These are phyloP conservation scores for Zaprionus vittiger DNA, from an alignment of 1,140 invertebrate species.

Conservation along the genomic window DNA sequence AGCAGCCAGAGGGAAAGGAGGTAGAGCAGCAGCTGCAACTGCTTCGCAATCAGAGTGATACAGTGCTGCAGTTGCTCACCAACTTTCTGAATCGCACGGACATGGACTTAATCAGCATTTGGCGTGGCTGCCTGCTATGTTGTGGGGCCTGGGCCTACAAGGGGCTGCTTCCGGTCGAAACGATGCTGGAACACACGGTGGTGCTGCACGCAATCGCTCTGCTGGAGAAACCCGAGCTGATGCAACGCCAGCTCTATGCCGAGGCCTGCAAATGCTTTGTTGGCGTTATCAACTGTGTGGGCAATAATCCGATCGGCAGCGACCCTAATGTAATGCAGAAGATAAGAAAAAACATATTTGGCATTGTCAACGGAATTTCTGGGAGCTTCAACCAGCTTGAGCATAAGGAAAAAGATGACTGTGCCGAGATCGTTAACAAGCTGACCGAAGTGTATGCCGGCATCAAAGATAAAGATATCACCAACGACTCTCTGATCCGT, in stretches of 20 bases:
- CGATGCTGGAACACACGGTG: background rate
- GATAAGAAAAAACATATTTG: background rate
- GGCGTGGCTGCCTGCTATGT: background rate
- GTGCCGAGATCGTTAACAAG: background rate
- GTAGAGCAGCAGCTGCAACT: background rate
- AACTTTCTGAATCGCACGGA: background rate
- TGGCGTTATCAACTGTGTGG: background rate
- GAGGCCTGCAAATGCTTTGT: background rate
- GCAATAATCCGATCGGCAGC: rapidly evolving
- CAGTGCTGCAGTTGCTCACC: background rate
- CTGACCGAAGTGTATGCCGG: background rate
- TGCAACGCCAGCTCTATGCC: background rate
- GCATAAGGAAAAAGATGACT: background rate
- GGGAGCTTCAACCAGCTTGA: background rate
- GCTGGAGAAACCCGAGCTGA: background rate
- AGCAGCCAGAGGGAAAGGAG: background rate
- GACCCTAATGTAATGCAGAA: background rate
- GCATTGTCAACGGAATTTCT: background rate
- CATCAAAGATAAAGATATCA: background rate
- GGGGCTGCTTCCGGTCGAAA: background rate
- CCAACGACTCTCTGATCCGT: background rate
- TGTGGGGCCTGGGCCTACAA: background rate
- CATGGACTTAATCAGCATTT: background rate
- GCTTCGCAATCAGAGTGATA: background rate
- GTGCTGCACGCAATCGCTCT: background rate